Evolutionary conservation across 1,140 invertebrate species (phyloP).

Genomic region (Heliconius himera): DNA sequence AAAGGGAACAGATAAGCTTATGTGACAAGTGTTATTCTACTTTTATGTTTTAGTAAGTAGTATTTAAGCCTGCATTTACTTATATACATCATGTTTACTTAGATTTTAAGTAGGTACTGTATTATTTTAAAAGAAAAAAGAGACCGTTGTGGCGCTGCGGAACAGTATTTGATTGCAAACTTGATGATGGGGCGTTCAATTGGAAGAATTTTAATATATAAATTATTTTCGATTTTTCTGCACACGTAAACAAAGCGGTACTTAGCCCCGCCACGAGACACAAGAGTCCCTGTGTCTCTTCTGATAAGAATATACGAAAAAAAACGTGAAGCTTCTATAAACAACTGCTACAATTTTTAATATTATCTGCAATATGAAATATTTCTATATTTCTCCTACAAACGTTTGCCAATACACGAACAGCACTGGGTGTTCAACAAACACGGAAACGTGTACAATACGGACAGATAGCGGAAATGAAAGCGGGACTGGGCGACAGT

Average conservation of each 20-base stretch:
- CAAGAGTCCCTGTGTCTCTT: no score
- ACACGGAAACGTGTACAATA: constrained; percentile 27
- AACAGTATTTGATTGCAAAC: no score
- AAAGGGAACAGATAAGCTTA: constrained; percentile 5
- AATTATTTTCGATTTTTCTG: no score
- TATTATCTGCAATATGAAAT: neutral
- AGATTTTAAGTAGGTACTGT: no score
- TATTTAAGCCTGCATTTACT: neutral
- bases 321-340: neutral
- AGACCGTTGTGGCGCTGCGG: no score
- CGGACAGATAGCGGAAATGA: constrained; percentile 38
- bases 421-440: neutral
- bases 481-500: constrained; percentile 38
- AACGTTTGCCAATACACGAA: neutral
- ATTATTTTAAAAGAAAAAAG: no score
- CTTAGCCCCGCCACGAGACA: no score
- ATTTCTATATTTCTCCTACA: neutral
- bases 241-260: no score
- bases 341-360: neutral
- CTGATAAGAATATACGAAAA: no score
- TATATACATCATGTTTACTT: no score
- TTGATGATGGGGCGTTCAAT: no score
- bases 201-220: no score
- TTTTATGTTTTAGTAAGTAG: constrained; percentile 1
- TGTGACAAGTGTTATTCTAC: neutral